Base-by-base conservation (phyloP, 1,140 invertebrate species). In the Panagrolaimus sp. region DNA sequence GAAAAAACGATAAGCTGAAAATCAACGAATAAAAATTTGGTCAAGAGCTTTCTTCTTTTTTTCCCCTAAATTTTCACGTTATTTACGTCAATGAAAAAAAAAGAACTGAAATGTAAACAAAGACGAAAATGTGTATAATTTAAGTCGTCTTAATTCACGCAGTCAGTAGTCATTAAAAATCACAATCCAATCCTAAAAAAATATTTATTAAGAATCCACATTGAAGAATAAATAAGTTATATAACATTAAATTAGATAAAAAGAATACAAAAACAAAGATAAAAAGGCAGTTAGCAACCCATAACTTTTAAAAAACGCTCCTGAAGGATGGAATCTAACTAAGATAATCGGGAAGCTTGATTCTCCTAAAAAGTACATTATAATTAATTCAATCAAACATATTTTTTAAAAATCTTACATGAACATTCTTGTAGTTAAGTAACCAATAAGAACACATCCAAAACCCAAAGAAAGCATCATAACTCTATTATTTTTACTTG, bases 401-500 rank as follows among this genome's bases (percentile, higher is more conserved):
- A 38, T 38, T n/a, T n/a, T n/a, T n/a, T 7, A 7, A 38, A 38
- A 38, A 38, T 4, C 31, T 38, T 38, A 88, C 94, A 98, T 98
- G 80, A 98, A 98, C 63, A 97, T 90, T 89, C 93, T 93, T 71
- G 93, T 96, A 62, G 92, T 93, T 73, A 93, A 91, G 84, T 96
- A 97, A 16, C 93, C 95, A 0, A 98, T 89, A 44, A 95, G 83
- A 70, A 98, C 91, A 75, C 92, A 92, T 38, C 93, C 88, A 83
- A 96, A 95, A 67, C 93, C 94, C 70, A 98, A 89, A 69, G 89
- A 90, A 47, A 94, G 92, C 8, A 98, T 86, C 11, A 98, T 85
- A 74, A 96, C 88, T 73, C 93, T 87, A 80, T 97, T 98, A 1
- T 96, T 85, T 85, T 92, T 92, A 0, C 92, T 92, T 44, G 91